Evolutionary conservation across 2,888 invertebrate genomes (phyloP), one percentile per base, ranked within the genome.

Genomic region (Lithophane leautieri): DNA sequence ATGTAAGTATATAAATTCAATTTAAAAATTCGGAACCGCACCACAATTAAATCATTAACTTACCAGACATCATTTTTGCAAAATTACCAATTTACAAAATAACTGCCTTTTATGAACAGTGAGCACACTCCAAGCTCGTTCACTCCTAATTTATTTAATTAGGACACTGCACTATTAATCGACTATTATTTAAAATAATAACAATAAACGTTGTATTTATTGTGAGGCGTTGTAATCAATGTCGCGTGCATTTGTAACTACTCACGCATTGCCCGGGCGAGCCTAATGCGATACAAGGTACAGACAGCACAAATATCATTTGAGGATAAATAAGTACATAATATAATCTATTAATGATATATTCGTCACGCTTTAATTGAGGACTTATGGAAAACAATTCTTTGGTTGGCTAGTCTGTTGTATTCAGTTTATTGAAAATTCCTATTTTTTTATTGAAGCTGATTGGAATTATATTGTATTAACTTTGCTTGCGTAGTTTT

Each of bases 51-150:
- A 42, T 42, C 9, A 42, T 9, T 42, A 42, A 90, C 91, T 90
- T 79, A 92, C 92, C 73, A 88, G 92, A 91, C 62, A 92, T 90
- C 92, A 92, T 92, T 81, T 82, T 89, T 8, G 8, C 62, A 0
- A 14, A n/a, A 42, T 61, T 67, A 40, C 22, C 0, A 22, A 44
- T 19, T 11, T 22, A 28, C 0, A 58, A 52, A 61, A 56, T 12
- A 14, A 44, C 1, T 14, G 25, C 7, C 8, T 25, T 0, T 47
- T 1, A 3, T 2, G 1, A 47, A 54, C 14, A 22, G 9, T 56
- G 54, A 65, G 40, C 7, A 44, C 60, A 54, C 80, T 54, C 1
- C 1, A n/a, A 28, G 22, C n/a, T 78, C 54, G 54, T n/a, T 12
- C 28, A 77, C 73, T 78, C 8, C 11, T 19, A 25, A 61, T 44